phyloP scores from a whole-genome alignment of 2,888 invertebrate species.

The Eristalinus aeneus region DNA sequence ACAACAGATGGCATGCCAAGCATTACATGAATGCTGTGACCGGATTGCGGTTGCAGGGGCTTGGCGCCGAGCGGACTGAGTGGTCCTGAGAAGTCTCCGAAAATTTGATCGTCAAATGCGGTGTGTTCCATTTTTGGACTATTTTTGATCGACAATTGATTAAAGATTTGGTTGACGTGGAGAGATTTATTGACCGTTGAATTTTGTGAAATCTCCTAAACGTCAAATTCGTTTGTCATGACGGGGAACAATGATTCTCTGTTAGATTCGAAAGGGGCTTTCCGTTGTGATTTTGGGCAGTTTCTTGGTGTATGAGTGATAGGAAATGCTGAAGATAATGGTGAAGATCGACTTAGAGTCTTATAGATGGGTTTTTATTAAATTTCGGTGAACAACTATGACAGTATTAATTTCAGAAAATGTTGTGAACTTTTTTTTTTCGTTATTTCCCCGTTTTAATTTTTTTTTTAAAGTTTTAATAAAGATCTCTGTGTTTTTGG shows the following conservation, averaged over 20 bases:
- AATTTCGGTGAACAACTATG: too few relatives aligned
- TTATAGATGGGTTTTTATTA: too few relatives aligned
- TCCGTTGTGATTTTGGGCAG: neutral
- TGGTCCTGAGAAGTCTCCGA: conserved; percentile 87
- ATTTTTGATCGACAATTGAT: too few relatives aligned
- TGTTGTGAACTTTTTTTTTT: too few relatives aligned
- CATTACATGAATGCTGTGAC: conserved; percentile 86
- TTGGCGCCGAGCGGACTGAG: conserved; percentile 81
- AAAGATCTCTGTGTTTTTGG: too few relatives aligned
- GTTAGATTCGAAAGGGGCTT: too few relatives aligned
- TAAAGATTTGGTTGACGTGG: conserved; percentile 29
- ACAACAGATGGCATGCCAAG: conserved; percentile 82
- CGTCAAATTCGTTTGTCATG: neutral
- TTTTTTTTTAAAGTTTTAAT: too few relatives aligned
- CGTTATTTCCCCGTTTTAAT: too few relatives aligned
- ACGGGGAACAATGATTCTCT: too few relatives aligned
- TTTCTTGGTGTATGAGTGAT: neutral
- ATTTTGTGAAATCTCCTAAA: neutral
- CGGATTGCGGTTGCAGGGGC: conserved; percentile 76
- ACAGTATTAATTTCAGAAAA: too few relatives aligned
- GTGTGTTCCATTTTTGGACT: conserved; percentile 84
- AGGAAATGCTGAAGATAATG: too few relatives aligned
- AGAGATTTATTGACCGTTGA: neutral
- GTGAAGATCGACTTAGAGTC: too few relatives aligned
- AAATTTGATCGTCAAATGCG: conserved; percentile 89